Base-by-base conservation (phyloP, 2,888 invertebrate genomes). In the Allygus modestus region DNA sequence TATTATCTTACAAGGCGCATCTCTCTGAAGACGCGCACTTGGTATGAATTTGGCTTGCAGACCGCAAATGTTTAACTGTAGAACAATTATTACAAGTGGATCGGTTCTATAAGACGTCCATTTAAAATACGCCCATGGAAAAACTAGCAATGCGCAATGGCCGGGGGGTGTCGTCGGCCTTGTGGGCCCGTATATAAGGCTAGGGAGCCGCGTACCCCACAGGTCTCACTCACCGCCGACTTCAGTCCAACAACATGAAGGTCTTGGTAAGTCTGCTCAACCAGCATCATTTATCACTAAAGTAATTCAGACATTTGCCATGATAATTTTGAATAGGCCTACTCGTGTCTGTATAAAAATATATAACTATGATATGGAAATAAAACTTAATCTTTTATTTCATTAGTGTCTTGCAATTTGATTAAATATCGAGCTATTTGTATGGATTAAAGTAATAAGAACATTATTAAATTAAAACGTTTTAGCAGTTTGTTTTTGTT, bases 161-260 rank as follows among this genome's bases (percentile, higher is more conserved):
- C 41, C 73, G n/a, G 23, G 43, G 73, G 73, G 73, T 73, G 73
- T 41, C 11, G 73, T 1, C 26, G 73, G 1, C 73, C 73, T 73
- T 73, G 73, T 43, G 43, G n/a, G 20, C 23, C 23, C n/a, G 73
- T 73, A 73, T 73, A 43, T 43, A 73, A 43, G 37, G 41, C 43
- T 31, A 17, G 37, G 43, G 73, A 43, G 33, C 73, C 23, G 73
- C n/a, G 73, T 43, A 73, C 23, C 23, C 33, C 20, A 43, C 73
- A 73, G 73, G 73, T 73, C 73, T 73, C 58, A 58, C 58, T 73
- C 58, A 58, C 58, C 43, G 33, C 73, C 20, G 73, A 73, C 73
- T 73, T 73, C 73, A 73, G 73, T 43, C n/a, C 17, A 2, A 20
- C 73, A 73, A 43, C 73, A 73, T 73, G 73, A 73, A 73, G 73